These are phyloP conservation scores for Cephus cinctus DNA, from an alignment of 1,140 invertebrate genomes.

Conservation along the genomic window DNA sequence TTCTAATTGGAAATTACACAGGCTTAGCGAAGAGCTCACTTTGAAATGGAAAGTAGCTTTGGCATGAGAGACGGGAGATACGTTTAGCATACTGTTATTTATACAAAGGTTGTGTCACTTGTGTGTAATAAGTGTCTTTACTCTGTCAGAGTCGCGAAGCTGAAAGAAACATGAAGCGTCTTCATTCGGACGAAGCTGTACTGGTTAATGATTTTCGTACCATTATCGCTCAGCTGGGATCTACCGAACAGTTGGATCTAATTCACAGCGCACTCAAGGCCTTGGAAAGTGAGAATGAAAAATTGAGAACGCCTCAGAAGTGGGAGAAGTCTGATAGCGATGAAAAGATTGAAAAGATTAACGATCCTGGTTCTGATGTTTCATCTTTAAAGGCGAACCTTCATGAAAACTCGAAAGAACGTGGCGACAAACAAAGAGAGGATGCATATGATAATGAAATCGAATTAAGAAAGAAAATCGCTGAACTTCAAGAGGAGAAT, in stretches of 20 bases:
- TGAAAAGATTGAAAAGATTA: constrained; percentile 28
- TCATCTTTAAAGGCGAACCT: constrained; percentile 26
- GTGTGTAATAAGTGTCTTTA: constrained; percentile 1
- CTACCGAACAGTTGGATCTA: constrained; percentile 46
- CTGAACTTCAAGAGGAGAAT: constrained; percentile 55
- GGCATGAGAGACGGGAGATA: no score
- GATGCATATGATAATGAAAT: constrained; percentile 28
- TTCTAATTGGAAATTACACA: no score
- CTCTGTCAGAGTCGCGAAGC: constrained; percentile 38
- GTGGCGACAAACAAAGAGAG: constrained; percentile 19
- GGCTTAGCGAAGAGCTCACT: no score
- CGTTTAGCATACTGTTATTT: no score
- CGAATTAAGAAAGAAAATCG: constrained; percentile 51
- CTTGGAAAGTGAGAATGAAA: constrained; percentile 53
- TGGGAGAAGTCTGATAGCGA: constrained; percentile 34
- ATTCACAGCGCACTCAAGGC: constrained; percentile 49
- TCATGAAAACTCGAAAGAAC: constrained; percentile 18
- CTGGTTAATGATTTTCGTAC: constrained; percentile 45
- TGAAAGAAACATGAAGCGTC: constrained; percentile 43
- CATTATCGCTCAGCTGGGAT: constrained; percentile 50
- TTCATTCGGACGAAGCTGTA: constrained; percentile 41
- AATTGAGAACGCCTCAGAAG: constrained; percentile 7
- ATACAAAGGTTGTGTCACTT: no score
- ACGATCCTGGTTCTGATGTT: constrained; percentile 26
- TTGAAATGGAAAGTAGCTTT: no score